Percentiles rank a stretch among this genome's conserved stretches.
These are phyloP conservation scores for Epinotia bilunana DNA, from an alignment of 2,888 invertebrate species.

Conservation along the genomic window DNA sequence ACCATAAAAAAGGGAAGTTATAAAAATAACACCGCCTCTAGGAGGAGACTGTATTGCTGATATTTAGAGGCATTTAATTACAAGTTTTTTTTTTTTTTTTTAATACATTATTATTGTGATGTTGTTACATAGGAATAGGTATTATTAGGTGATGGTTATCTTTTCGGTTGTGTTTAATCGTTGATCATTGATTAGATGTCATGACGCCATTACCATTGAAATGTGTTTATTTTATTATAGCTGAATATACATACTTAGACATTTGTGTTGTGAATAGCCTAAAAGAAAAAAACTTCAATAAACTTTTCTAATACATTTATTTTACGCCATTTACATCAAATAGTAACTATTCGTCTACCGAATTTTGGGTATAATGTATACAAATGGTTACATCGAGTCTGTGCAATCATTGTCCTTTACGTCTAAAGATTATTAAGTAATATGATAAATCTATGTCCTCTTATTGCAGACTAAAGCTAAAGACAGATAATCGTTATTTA, in stretches of 20 bases:
- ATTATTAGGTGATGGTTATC: background rate
- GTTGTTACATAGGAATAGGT: too few species aligned
- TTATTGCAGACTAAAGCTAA: background rate
- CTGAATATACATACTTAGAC: too few species aligned
- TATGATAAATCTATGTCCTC: constrained; percentile 9
- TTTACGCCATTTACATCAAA: constrained; percentile 75
- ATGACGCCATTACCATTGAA: background rate
- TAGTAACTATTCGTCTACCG: constrained; percentile 72
- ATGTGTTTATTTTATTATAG: too few species aligned
- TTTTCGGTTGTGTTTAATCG: background rate
- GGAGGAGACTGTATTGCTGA: too few species aligned
- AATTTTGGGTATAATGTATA: constrained; percentile 62
- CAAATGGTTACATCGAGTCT: constrained; percentile 50
- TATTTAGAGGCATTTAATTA: too few species aligned
- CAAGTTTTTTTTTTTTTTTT: too few species aligned
- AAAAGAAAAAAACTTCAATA: constrained; percentile 41
- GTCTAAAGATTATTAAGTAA: constrained; percentile 12
- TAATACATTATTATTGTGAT: too few species aligned
- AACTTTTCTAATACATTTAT: constrained; percentile 72
- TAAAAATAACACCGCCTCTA: too few species aligned
- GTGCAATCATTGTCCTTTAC: constrained; percentile 52
- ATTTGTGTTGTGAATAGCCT: too few species aligned
- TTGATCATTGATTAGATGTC: background rate
- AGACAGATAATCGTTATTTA: background rate
- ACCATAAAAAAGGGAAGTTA: too few species aligned